Evolutionary conservation across 92 coral and sea anemone species (phyloP).

Genomic region (Ricordea florida): DNA sequence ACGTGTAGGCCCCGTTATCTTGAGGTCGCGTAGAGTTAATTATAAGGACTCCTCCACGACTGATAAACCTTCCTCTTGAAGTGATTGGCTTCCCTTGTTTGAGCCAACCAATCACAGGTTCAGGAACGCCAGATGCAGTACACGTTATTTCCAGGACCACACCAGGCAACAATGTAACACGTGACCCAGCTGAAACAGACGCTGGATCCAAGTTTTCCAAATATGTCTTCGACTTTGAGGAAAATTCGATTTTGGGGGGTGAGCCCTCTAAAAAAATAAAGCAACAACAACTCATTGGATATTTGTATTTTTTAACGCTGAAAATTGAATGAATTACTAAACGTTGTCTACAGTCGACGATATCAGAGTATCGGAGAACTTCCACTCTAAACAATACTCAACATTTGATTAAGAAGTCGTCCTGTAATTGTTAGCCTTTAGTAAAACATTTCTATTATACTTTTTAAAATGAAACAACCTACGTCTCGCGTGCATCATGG

Average conservation of each 20-base stretch:
- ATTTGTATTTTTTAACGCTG: no score
- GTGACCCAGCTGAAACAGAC: constrained; percentile 59
- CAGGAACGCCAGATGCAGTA: constrained; percentile 69
- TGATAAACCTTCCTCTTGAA: constrained; percentile 11
- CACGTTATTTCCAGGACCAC: constrained; percentile 58
- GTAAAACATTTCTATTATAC: background rate
- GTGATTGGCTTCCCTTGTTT: constrained; percentile 45
- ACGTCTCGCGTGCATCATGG: no score
- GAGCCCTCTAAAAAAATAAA: constrained; percentile 44
- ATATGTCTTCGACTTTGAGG: constrained; percentile 46
- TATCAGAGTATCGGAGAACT: no score
- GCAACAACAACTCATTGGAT: background rate
- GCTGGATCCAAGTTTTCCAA: constrained; percentile 47
- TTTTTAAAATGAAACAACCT: background rate
- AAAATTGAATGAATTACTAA: no score
- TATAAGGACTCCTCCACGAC: constrained; percentile 43
- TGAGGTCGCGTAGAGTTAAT: constrained; percentile 18
- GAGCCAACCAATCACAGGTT: constrained; percentile 65
- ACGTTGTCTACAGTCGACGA: no score
- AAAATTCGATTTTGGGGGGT: constrained; percentile 54
- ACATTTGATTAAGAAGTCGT: no score
- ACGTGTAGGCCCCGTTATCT: constrained; percentile 56
- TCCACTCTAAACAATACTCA: no score
- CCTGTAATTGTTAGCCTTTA: no score
- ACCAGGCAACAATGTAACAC: constrained; percentile 64